Evolutionary conservation across 2,113 vertebrate species (phyloP), one percentile per base, ranked within the genome.

Genomic region (Protobothrops mucrosquamatus): DNA sequence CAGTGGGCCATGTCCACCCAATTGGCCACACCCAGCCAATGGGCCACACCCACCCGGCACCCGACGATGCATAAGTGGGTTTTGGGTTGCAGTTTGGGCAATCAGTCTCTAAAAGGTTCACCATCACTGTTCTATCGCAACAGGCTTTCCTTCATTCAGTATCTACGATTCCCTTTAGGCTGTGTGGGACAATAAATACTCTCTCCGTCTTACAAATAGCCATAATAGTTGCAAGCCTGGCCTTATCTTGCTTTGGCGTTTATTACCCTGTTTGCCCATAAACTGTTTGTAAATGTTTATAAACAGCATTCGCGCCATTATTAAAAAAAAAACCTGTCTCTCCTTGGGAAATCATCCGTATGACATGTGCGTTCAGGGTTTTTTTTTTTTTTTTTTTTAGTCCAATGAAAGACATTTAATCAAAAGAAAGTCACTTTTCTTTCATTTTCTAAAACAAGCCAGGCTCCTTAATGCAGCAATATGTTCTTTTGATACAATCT

Each of bases 401-500:
- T 91, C 57, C 52, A 89, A 34, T n/a, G 95, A 89, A 24, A 89
- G 9, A 91, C 48, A 11, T 23, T 6, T 94, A 3, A 94, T 69
- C 64, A 97, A 94, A 34, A 2, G 22, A 57, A 61, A n/a, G 7
- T 88, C 12, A 61, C 18, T 59, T 94, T 86, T 51, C 89, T 97
- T 93, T 46, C 48, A 22, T 92, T 55, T 88, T 34, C 4, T 34
- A 39, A 87, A 88, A 87, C 24, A 93, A 94, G 48, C 57, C 87
- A 4, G 0, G 92, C 34, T 95, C n/a, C 87, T 95, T 92, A 81
- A n/a, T 96, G 48, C 88, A 91, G 52, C 29, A 95, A 96, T 87
- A 94, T 91, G 29, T 29, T 96, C 6, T 93, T 96, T 97, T 92
- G 34, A 95, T 92, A 92, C 91, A 94, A 94, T 94, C 94, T 95